Evolutionary conservation across 2,797 vertebrate species (phyloP).

Genomic region (Coilia nasus): DNA sequence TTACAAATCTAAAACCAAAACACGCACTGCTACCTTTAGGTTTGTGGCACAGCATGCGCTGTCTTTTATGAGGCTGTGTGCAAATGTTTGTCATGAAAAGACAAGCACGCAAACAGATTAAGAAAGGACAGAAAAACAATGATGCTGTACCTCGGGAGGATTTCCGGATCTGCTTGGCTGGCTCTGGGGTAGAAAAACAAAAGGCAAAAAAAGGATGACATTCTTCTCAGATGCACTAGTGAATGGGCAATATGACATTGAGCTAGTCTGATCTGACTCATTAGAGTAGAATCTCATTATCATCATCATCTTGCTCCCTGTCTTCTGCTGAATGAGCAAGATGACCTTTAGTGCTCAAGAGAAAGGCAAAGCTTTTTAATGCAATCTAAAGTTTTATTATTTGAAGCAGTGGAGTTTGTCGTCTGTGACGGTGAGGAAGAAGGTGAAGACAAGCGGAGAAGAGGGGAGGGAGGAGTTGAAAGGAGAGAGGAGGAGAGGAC

Average conservation of each 20-base stretch:
- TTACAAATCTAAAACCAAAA: too few species aligned
- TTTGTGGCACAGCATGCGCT: neutral
- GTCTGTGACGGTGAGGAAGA: neutral
- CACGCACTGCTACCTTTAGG: neutral
- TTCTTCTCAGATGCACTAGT: neutral
- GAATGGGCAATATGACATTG: neutral
- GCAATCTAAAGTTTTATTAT: neutral
- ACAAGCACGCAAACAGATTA: neutral
- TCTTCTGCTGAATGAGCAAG: neutral
- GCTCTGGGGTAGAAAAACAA: conserved; percentile 73
- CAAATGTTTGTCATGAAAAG: neutral
- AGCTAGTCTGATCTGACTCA: neutral
- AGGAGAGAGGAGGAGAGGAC: too few species aligned
- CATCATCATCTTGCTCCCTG: neutral
- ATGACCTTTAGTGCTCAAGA: neutral
- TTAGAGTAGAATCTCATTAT: conserved; percentile 8
- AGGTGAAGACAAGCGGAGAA: neutral
- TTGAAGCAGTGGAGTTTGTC: neutral
- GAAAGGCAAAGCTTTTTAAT: neutral
- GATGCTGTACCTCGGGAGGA: conserved; percentile 67
- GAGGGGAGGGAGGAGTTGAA: neutral
- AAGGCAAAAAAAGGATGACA: neutral
- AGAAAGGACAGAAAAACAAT: neutral
- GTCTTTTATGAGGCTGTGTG: neutral
- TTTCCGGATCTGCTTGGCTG: conserved; percentile 77